Conservation (phyloP, 1,140 invertebrate species). For the Ridgeia piscesae region DNA sequence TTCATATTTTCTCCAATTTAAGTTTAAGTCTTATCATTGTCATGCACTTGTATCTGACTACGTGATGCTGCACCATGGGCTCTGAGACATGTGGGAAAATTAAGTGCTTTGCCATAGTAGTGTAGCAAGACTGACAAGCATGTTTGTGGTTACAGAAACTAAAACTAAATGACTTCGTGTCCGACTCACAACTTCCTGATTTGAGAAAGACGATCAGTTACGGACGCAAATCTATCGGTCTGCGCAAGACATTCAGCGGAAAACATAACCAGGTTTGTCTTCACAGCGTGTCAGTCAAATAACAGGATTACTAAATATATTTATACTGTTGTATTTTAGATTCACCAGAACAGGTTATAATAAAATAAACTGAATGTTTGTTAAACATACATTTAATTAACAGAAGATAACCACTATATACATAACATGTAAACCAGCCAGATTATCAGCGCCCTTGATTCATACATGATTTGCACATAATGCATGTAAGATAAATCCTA, state of each 20-base stretch:
- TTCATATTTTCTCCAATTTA: no score
- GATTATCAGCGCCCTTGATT: no score
- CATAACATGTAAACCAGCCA: no score
- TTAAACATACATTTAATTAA: no score
- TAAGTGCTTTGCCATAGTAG: background rate
- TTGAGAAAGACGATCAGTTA: constrained; percentile 53
- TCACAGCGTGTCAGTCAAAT: background rate
- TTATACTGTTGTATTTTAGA: background rate
- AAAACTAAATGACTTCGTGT: constrained; percentile 56
- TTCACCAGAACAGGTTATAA: background rate
- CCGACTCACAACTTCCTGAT: constrained; percentile 53
- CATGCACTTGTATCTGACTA: no score
- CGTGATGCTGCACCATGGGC: background rate
- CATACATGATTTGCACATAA: no score
- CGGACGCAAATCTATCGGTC: constrained; percentile 51
- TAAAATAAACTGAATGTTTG: no score
- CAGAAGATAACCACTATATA: no score
- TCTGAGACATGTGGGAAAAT: background rate
- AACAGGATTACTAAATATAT: background rate
- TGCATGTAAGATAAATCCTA: no score
- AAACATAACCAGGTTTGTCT: constrained; percentile 43
- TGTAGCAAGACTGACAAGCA: background rate
- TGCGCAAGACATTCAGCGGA: constrained; percentile 49
- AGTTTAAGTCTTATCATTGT: no score
- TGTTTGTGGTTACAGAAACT: constrained; percentile 46